Evolutionary conservation across 2,797 vertebrate species (phyloP).

Genomic region (Clarias pachynema): DNA sequence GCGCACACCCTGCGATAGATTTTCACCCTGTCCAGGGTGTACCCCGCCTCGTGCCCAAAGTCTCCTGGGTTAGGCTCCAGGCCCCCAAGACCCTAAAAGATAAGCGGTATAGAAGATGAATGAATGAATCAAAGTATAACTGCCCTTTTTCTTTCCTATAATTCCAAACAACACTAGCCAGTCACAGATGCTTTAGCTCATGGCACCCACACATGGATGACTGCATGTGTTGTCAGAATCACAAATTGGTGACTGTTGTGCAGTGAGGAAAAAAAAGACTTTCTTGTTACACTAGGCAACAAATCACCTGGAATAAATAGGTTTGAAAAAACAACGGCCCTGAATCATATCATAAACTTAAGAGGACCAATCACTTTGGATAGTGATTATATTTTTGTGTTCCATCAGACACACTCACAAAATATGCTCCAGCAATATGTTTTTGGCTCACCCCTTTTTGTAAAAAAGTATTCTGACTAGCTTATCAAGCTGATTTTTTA

Average conservation of each 20-base stretch:
- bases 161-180: background rate
- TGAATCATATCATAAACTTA: no score
- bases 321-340: background rate
- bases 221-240: conserved; percentile 4
- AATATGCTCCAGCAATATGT: background rate
- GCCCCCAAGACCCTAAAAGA: no score
- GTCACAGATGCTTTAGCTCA: background rate
- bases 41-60: no score
- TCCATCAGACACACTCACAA: background rate
- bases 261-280: background rate
- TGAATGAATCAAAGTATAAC: background rate
- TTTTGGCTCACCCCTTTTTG: background rate
- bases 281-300: background rate
- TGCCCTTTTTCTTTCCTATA: background rate
- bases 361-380: background rate
- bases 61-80: no score
- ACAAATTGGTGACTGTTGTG: background rate
- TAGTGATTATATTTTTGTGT: background rate
- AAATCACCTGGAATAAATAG: background rate
- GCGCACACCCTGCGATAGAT: no score
- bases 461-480: background rate
- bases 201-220: background rate
- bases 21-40: no score
- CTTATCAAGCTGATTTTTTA: background rate
- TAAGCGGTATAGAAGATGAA: no score